These are phyloP conservation scores for Thecocarcelia acutangulata DNA, from an alignment of 2,888 invertebrate species.

Conservation along the genomic window DNA sequence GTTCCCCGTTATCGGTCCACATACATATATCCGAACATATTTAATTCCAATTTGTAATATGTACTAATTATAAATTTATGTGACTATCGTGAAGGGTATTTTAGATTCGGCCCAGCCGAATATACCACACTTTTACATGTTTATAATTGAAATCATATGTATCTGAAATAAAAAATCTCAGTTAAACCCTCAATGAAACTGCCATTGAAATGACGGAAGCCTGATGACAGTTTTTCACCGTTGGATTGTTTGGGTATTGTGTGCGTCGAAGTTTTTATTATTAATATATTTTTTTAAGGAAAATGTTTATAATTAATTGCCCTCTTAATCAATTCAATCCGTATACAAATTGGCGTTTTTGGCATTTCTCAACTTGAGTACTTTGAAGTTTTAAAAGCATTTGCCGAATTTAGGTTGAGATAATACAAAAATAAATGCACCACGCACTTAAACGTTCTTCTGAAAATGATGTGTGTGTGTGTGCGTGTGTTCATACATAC, in stretches of 20 bases:
- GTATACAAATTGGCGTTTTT: constrained; percentile 33
- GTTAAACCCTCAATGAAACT: constrained; percentile 34
- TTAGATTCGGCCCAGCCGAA: no score
- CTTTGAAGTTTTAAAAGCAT: constrained; percentile 47
- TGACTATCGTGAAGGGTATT: no score
- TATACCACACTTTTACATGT: no score
- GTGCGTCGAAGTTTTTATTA: neutral
- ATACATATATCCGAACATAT: no score
- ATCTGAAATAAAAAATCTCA: constrained; percentile 1
- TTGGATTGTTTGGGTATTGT: constrained; percentile 26
- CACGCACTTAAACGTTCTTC: neutral
- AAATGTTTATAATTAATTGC: constrained; percentile 56
- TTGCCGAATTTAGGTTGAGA: constrained; percentile 51
- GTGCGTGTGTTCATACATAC: no score
- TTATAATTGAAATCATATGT: no score
- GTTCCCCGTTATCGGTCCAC: no score
- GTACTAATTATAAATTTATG: no score
- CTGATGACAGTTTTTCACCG: constrained; percentile 52
- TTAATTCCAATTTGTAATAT: no score
- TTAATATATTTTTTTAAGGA: constrained; percentile 5
- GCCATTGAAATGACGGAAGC: constrained; percentile 38
- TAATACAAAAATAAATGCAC: constrained; percentile 7
- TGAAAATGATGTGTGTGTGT: no score
- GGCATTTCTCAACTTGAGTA: constrained; percentile 16
- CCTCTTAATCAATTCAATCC: constrained; percentile 58